Evolutionary conservation across 1,140 invertebrate genomes (phyloP).

Genomic region (Amyelois transitella): DNA sequence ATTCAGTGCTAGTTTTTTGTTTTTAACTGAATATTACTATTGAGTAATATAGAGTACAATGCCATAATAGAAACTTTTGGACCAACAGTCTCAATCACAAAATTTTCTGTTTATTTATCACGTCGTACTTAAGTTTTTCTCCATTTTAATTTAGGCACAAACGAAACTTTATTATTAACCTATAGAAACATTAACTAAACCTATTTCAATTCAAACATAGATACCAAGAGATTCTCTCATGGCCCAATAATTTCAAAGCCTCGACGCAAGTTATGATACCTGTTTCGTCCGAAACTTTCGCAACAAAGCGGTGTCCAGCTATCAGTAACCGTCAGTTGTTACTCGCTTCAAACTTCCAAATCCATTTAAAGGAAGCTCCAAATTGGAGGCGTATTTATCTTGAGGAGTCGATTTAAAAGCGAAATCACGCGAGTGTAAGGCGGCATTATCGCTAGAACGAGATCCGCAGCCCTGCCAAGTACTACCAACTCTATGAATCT

Average conservation of each 20-base stretch:
- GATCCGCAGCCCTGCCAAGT: constrained; percentile 52
- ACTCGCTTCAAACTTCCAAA: constrained; percentile 54
- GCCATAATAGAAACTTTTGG: no score
- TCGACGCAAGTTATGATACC: constrained; percentile 3
- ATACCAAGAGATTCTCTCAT: not conserved
- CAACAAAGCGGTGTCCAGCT: constrained; percentile 30
- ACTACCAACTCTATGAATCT: constrained; percentile 72
- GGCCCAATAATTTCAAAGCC: constrained; percentile 1
- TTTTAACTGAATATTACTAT: no score
- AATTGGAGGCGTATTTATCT: constrained; percentile 70
- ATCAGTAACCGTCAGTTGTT: constrained; percentile 48
- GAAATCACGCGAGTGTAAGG: constrained; percentile 69
- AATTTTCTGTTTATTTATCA: no score
- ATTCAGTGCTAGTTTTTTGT: no score
- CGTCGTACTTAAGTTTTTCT: no score
- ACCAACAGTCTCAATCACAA: no score
- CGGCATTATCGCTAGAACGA: constrained; percentile 62
- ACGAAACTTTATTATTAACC: not conserved
- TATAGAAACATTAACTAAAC: not conserved
- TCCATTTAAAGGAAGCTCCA: constrained; percentile 54
- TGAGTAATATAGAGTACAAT: no score
- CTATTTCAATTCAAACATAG: not conserved
- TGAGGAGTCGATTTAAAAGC: constrained; percentile 70
- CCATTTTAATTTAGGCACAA: no score
- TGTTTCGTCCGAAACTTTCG: constrained; percentile 1